A percentile compares a stretch with the other conserved stretches of the same genome.
Conservation (phyloP, 2,113 vertebrate genomes). For the Malaclemys terrapin region DNA sequence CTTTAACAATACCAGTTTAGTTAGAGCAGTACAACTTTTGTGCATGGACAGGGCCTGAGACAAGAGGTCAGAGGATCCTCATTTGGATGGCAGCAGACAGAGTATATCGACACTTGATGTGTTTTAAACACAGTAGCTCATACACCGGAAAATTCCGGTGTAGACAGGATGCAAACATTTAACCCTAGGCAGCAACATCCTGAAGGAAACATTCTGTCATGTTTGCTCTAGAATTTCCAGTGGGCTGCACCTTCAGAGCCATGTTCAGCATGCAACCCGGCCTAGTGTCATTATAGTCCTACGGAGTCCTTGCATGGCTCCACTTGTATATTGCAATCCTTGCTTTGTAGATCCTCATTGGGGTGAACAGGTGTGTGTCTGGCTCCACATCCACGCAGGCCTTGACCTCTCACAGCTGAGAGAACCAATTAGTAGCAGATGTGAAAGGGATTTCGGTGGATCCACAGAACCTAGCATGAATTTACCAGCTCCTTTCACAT, state of each 20-base stretch:
- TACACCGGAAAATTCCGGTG: background rate
- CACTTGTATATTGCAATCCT: background rate
- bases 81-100: background rate
- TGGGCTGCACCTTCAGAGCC: background rate
- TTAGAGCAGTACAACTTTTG: background rate
- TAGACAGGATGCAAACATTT: background rate
- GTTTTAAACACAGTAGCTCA: background rate
- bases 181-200: background rate
- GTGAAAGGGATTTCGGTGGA: background rate
- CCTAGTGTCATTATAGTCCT: fast-evolving
- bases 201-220: background rate
- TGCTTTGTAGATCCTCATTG: fast-evolving
- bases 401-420: background rate
- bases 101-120: background rate
- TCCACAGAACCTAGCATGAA: fast-evolving
- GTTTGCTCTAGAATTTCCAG: background rate
- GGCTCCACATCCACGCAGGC: fast-evolving
- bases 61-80: background rate
- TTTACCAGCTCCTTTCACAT: background rate
- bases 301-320: background rate
- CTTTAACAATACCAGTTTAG: background rate
- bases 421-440: background rate
- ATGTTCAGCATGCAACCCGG: fast-evolving
- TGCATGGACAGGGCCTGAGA: background rate
- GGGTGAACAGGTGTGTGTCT: background rate